These are phyloP conservation scores for Agrotis ipsilon DNA, from an alignment of 2,888 invertebrate species.

Conservation along the genomic window DNA sequence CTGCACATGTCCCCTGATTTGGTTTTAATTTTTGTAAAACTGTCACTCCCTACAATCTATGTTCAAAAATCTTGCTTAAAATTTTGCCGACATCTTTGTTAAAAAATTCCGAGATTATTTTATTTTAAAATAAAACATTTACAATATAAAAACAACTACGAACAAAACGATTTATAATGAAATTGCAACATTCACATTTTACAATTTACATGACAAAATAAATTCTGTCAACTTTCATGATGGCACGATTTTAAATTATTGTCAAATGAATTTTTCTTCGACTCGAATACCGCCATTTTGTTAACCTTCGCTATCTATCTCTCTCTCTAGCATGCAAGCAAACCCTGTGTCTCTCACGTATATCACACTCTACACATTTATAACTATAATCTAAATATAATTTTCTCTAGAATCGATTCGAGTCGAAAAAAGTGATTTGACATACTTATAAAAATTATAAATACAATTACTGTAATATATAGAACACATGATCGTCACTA, in stretches of 20 bases:
- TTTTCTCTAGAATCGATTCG: constrained; percentile 30
- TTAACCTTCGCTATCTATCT: constrained; percentile 34
- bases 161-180: constrained; percentile 52
- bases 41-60: constrained; percentile 47
- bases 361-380: constrained; percentile 2
- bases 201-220: constrained; percentile 61
- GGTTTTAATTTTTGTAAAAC: constrained; percentile 56
- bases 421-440: constrained; percentile 53
- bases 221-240: constrained; percentile 55
- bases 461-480: constrained; percentile 58
- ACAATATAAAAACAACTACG: constrained; percentile 58
- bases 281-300: constrained; percentile 45
- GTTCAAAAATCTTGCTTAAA: constrained; percentile 34
- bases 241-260: constrained; percentile 65
- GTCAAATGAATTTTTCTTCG: constrained; percentile 39
- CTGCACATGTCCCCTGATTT: constrained; percentile 74
- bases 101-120: constrained; percentile 38
- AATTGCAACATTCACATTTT: constrained; percentile 54
- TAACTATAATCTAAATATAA: constrained; percentile 28
- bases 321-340: constrained; percentile 10
- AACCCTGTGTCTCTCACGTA: constrained; percentile 34
- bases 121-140: constrained; percentile 45
- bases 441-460: constrained; percentile 49
- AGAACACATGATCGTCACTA: constrained; percentile 59
- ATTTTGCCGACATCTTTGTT: constrained; percentile 27